A percentile compares a stretch with the other conserved stretches of the same genome.
These are phyloP conservation scores for Leptoteleia sp. DNA, from an alignment of 1,140 invertebrate genomes.

Conservation along the genomic window DNA sequence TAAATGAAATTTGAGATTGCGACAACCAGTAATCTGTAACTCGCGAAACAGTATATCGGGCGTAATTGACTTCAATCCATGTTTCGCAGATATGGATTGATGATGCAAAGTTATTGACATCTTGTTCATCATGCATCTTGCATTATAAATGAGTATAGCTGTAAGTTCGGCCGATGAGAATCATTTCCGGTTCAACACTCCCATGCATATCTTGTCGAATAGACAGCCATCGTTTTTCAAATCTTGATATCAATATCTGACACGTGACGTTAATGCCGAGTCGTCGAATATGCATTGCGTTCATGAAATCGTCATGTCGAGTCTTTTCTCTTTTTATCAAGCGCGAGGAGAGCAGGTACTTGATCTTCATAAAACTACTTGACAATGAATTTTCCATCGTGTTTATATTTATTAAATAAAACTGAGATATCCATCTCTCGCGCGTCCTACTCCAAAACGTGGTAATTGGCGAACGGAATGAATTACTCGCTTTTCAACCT, in stretches of 20 bases:
- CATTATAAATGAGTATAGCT: conserved; percentile 59
- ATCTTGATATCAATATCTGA: conserved; percentile 71
- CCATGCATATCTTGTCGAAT: conserved; percentile 50
- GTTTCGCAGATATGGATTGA: conserved; percentile 55
- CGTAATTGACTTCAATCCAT: conserved; percentile 44
- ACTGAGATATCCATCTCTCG: background rate
- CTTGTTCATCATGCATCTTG: conserved; percentile 53
- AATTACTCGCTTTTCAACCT: conserved; percentile 28
- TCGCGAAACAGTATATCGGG: conserved; percentile 2
- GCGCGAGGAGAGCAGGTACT: conserved; percentile 4
- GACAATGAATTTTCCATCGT: conserved; percentile 38
- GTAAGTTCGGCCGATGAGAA: conserved; percentile 53
- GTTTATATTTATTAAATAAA: conserved; percentile 46
- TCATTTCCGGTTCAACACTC: conserved; percentile 57
- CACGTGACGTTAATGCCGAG: conserved; percentile 69
- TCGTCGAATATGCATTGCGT: conserved; percentile 72
- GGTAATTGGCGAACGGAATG: conserved; percentile 10
- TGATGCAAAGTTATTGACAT: conserved; percentile 57
- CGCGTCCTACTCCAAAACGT: background rate
- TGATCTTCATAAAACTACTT: conserved; percentile 48
- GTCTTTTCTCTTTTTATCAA: conserved; percentile 33
- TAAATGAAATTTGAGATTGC: conserved; percentile 1
- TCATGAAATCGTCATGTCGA: conserved; percentile 71
- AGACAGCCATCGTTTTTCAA: conserved; percentile 75
- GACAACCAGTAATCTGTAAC: conserved; percentile 9